These are phyloP conservation scores for Sinocyclocheilus anshuiensis DNA, from an alignment of 2,113 vertebrate species.

Conservation along the genomic window DNA sequence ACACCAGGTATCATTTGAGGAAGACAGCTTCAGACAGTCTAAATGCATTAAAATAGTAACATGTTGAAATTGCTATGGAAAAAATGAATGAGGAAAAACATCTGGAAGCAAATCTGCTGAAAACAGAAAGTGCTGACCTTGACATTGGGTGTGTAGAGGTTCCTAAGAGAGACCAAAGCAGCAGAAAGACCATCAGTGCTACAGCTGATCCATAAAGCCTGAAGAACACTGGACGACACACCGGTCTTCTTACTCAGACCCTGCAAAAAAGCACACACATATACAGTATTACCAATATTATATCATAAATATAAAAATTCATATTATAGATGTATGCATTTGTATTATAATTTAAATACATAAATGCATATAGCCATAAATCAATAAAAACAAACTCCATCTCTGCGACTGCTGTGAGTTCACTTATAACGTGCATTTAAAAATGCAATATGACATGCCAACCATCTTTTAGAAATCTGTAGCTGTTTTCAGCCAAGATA, in stretches of 20 bases:
- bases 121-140: slow-evolving; percentile 37
- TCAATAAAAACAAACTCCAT: no score
- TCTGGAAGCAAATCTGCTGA: neutral
- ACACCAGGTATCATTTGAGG: neutral
- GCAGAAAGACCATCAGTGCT: slow-evolving; percentile 56
- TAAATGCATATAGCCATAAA: no score
- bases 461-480: no score
- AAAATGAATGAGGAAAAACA: neutral
- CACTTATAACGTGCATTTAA: no score
- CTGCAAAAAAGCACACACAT: slow-evolving; percentile 29
- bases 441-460: no score
- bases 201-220: slow-evolving; percentile 52
- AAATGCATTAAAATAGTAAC: neutral
- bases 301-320: neutral
- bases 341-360: no score
- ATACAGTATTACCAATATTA: neutral
- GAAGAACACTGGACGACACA: slow-evolving; percentile 55
- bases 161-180: slow-evolving; percentile 52
- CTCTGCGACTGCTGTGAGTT: no score
- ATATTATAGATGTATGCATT: no score
- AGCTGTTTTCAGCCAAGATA: no score
- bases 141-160: slow-evolving; percentile 57
- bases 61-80: neutral
- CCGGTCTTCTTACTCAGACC: slow-evolving; percentile 56
- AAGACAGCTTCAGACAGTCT: neutral